Evolutionary conservation across 2,888 invertebrate genomes (phyloP).

Genomic region (Nomada ruficornis): DNA sequence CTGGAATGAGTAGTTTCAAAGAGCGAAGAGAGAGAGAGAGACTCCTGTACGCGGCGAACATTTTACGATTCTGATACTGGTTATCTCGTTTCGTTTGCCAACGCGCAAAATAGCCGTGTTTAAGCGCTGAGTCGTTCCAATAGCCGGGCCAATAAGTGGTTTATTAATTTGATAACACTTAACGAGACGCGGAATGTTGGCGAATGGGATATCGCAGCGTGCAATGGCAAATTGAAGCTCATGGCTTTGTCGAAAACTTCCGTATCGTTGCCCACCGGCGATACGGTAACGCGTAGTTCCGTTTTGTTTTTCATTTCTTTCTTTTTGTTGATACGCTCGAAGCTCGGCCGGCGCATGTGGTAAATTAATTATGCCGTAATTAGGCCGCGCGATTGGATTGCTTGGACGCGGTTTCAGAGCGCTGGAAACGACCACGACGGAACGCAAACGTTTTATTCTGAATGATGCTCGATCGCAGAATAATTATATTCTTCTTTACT

Average conservation of each 20-base stretch:
- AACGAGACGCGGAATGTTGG: not conserved
- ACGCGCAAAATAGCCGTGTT: not conserved
- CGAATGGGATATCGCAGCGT: no score
- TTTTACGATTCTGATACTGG: constrained; percentile 19
- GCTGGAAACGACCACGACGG: constrained; percentile 7
- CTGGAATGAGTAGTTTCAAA: constrained; percentile 16
- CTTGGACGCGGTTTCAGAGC: not conserved
- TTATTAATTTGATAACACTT: not conserved
- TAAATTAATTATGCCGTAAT: constrained; percentile 12
- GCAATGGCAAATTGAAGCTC: no score
- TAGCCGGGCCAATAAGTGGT: not conserved
- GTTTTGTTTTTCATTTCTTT: not conserved
- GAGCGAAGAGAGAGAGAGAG: not conserved
- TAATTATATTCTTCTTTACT: not conserved
- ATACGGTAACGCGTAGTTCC: not conserved
- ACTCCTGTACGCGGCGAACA: not conserved
- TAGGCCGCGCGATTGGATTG: constrained; percentile 15
- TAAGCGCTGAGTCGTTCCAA: not conserved
- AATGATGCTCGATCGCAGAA: not conserved
- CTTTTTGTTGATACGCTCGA: not conserved
- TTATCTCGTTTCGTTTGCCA: constrained; percentile 13
- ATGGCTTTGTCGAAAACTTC: not conserved
- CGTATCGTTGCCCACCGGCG: not conserved
- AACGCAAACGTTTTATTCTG: constrained; percentile 8
- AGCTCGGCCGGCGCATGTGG: not conserved